Conservation (phyloP, 92 coral and sea anemone genomes). For the Phenganax stokvisi region DNA sequence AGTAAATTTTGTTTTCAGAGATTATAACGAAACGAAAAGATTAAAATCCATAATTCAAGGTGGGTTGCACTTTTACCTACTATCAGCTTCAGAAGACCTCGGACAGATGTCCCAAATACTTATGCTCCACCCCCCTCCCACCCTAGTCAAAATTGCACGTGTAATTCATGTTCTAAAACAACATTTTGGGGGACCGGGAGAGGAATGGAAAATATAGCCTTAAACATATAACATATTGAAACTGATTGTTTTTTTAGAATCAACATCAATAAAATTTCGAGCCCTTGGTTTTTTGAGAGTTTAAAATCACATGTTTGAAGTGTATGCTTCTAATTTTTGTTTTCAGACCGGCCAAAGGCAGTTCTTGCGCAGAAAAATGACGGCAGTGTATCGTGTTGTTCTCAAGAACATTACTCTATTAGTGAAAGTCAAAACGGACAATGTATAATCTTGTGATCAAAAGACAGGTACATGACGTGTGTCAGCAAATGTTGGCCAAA, state of each 20-base stretch:
- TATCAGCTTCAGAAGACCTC: not conserved
- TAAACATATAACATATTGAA: too few species aligned
- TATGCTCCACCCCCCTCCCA: too few species aligned
- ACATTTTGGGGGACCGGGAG: too few species aligned
- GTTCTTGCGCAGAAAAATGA: not conserved
- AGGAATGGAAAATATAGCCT: too few species aligned
- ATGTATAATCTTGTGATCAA: not conserved
- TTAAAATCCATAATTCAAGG: constrained; percentile 11
- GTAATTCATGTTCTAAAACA: too few species aligned
- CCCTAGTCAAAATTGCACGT: too few species aligned
- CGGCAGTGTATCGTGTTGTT: not conserved
- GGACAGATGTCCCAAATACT: too few species aligned
- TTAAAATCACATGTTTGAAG: not conserved
- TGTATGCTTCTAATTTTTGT: not conserved
- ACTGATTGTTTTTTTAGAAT: too few species aligned
- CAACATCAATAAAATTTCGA: too few species aligned
- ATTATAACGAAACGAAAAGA: constrained; percentile 7
- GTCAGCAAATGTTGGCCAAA: not conserved
- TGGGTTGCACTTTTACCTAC: not conserved
- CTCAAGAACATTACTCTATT: not conserved
- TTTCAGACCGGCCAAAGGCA: not conserved
- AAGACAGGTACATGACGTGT: too few species aligned
- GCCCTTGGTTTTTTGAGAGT: too few species aligned
- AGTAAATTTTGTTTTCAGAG: not conserved
- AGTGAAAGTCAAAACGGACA: not conserved